Base-by-base conservation (phyloP, 2,113 vertebrate genomes). In the Glareola pratincola region DNA sequence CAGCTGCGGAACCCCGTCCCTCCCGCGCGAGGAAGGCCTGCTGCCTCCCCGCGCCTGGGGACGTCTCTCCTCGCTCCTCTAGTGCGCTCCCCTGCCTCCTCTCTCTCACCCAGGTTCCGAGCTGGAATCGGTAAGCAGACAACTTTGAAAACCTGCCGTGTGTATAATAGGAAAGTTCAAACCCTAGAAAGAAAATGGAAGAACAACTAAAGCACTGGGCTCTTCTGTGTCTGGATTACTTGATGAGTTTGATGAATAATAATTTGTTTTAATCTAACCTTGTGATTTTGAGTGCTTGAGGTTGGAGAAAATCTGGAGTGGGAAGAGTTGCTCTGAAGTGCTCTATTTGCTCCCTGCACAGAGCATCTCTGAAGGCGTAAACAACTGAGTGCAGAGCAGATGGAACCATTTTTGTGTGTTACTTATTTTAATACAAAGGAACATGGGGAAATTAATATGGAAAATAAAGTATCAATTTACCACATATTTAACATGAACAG, bases 381-480 rank as follows among this genome's bases (percentile, higher is more conserved):
- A 79, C 60, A 78, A 67, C 75, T 41, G 34, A 84, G 47, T 43
- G 39, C 41, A 79, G 45, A 92, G 59, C 93, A 97, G 89, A 96
- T 91, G 87, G 84, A 92, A 91, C 51, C 0, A 67, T 85, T 95
- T 92, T 85, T 87, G 60, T 74, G 11, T 69, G 36, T 76, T 71
- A 78, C 19, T 68, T 95, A 82, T 76, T 94, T 91, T 93, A 95
- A 95, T 81, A 86, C 63, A 91, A 88, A 90, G 24, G 50, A 90
- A 74, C 24, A 32, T 36, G 67, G 29, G 50, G 13, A 83, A 90
- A 94, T 82, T 78, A 96, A 68, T 91, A 87, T n/a, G 78, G 81
- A 88, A 90, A 94, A 93, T 74, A 68, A 73, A 76, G 87, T 76
- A 53, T n/a, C 67, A 48, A 22, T 94, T 85, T 71, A 12, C 68